phyloP scores from a whole-genome alignment of 2,113 vertebrate species.

The Pelusios castaneus region DNA sequence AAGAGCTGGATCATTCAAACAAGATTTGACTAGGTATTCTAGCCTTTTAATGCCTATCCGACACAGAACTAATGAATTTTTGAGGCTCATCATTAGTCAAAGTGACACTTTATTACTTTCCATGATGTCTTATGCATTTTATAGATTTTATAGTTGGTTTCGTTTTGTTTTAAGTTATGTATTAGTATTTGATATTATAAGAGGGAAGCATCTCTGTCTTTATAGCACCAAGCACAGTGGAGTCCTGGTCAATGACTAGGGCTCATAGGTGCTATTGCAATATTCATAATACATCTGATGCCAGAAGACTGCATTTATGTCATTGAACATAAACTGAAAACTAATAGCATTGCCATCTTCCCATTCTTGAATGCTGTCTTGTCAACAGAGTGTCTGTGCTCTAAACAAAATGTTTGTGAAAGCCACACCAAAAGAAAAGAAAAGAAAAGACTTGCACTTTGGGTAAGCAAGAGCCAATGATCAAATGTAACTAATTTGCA shows the following conservation, averaged over 20 bases:
- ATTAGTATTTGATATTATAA: neutral
- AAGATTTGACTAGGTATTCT: conserved; percentile 10
- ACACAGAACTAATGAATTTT: conserved; percentile 34
- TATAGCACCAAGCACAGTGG: neutral
- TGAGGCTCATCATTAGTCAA: conserved; percentile 30
- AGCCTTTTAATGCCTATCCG: conserved; percentile 6
- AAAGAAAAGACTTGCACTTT: conserved; percentile 46
- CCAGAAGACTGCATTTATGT: neutral
- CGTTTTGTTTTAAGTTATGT: neutral
- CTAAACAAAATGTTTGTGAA: conserved; percentile 22
- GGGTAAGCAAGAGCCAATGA: conserved; percentile 54
- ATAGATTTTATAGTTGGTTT: neutral
- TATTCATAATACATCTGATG: neutral
- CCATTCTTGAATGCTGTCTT: neutral
- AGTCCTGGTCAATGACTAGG: neutral
- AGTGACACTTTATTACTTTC: conserved; percentile 1
- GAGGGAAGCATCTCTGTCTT: neutral
- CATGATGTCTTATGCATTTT: neutral
- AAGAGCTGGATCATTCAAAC: conserved; percentile 1
- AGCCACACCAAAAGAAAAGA: no score
- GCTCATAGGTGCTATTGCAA: neutral
- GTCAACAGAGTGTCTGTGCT: neutral
- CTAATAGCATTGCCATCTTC: neutral
- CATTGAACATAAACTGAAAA: neutral
- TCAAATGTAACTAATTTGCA: conserved; percentile 70